Base-by-base conservation (phyloP, 2,113 vertebrate genomes). In the Buteo buteo region DNA sequence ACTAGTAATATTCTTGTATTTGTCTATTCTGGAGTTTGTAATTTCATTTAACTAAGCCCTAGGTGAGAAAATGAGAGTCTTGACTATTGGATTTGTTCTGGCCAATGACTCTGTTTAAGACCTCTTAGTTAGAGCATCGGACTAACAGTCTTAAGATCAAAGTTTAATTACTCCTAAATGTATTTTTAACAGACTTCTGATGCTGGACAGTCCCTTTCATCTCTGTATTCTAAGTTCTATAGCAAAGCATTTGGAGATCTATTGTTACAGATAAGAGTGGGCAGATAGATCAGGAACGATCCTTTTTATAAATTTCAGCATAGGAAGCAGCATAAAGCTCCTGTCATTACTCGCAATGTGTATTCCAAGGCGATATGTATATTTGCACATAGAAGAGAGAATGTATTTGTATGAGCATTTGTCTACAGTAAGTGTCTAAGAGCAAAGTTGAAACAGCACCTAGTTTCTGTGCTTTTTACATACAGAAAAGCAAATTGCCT, bases 131-230 rank as follows among this genome's bases (percentile, higher is more conserved):
- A 28, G 7, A 77, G 25, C 66, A 54, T 12, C 72, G 32, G 65
- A 69, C 77, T 58, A 79, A 58, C 34, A 73, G 29, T 79, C 36
- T 42, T 58, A 87, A 90, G 57, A 95, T 88, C 64, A 80, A 91
- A 84, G 58, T 91, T 95, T 69, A 94, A 59, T 86, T 83, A 38
- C 64, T 90, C 50, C 67, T 85, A 59, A 69, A 80, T 83, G 34
- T 88, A 72, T 87, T 94, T 92, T 91, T 95, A 93, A 90, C 55
- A 70, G 58, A 52, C 54, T 85, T 93, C 28, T 83, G 82, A 34
- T 80, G 85, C 69, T 86, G 74, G 84, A 88, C 89, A 58, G 55
- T 86, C 91, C 54, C 31, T 95, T 95, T 94, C 58, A 91, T 88
- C 55, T 84, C 76, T 44, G 10, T 87, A n/a, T 88, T 93, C 93